Conservation (phyloP, 1,140 invertebrate genomes). For the Penaeus chinensis region DNA sequence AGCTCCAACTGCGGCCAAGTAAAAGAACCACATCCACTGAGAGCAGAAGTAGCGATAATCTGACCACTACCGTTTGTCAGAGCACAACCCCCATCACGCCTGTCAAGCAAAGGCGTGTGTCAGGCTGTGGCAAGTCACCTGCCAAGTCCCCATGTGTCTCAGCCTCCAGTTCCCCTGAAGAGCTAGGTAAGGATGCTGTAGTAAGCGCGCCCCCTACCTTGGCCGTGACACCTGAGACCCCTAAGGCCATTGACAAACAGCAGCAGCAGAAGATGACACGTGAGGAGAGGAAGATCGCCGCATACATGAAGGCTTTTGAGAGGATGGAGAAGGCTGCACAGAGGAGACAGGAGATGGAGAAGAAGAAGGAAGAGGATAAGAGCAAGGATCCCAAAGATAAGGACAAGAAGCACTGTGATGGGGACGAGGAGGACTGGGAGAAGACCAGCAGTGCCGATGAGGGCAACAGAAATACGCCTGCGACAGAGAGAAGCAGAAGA, state of each 20-base stretch:
- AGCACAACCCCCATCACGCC: constrained; percentile 32
- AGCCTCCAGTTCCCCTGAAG: constrained; percentile 32
- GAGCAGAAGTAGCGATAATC: constrained; percentile 27
- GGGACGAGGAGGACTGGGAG: constrained; percentile 60
- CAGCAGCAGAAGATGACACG: constrained; percentile 73
- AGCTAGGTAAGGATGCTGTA: constrained; percentile 1
- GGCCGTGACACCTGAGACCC: constrained; percentile 17
- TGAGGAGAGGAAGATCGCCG: constrained; percentile 96
- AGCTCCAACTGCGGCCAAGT: constrained; percentile 43
- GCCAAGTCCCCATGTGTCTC: constrained; percentile 40
- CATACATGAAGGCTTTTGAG: constrained; percentile 91
- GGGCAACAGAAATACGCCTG: constrained; percentile 33
- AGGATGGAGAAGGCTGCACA: constrained; percentile 73
- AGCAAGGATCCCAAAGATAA: constrained; percentile 51
- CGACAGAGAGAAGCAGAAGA: constrained; percentile 61
- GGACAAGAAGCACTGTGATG: constrained; percentile 57
- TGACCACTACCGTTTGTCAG: not conserved
- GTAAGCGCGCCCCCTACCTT: constrained; percentile 21
- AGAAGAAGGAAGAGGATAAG: constrained; percentile 63
- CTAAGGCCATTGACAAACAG: constrained; percentile 48
- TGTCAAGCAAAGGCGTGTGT: constrained; percentile 53
- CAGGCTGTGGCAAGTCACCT: constrained; percentile 58
- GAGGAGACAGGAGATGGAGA: constrained; percentile 69
- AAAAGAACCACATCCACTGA: constrained; percentile 53
- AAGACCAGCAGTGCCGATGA: constrained; percentile 62